Percentiles rank a stretch among this genome's conserved stretches.
phyloP scores from a whole-genome alignment of 2,888 invertebrate genomes.

The Nebria brevicollis region DNA sequence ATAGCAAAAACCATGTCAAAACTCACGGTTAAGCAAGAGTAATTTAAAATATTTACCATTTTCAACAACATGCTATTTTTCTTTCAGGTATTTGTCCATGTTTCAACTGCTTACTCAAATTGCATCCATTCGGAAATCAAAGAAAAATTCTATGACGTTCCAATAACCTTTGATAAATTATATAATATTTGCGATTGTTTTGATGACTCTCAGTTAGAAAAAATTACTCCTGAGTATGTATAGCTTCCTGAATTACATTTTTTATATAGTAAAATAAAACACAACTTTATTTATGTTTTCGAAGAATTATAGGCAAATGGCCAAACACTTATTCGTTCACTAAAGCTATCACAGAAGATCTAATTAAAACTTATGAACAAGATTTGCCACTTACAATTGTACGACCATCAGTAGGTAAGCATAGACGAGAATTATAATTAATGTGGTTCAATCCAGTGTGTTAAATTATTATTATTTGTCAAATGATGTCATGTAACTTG shows the following conservation, averaged over 20 bases:
- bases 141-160: slow-evolving; percentile 4
- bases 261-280: background rate
- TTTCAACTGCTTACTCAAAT: slow-evolving; percentile 13
- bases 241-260: background rate
- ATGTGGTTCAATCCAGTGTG: background rate
- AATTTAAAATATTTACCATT: background rate
- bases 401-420: slow-evolving; percentile 8
- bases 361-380: slow-evolving; percentile 3
- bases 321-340: background rate
- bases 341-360: slow-evolving; percentile 9
- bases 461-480: background rate
- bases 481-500: background rate
- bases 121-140: background rate
- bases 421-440: background rate
- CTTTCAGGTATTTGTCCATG: background rate
- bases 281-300: background rate
- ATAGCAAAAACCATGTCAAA: slow-evolving; percentile 74
- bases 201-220: background rate
- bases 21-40: slow-evolving; percentile 63
- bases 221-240: background rate
- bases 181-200: background rate
- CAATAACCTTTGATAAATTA: slow-evolving; percentile 9
- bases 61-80: background rate
- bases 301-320: background rate
- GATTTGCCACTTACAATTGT: background rate